phyloP scores from a whole-genome alignment of 1,140 invertebrate genomes.

The Saccostrea cuccullata region DNA sequence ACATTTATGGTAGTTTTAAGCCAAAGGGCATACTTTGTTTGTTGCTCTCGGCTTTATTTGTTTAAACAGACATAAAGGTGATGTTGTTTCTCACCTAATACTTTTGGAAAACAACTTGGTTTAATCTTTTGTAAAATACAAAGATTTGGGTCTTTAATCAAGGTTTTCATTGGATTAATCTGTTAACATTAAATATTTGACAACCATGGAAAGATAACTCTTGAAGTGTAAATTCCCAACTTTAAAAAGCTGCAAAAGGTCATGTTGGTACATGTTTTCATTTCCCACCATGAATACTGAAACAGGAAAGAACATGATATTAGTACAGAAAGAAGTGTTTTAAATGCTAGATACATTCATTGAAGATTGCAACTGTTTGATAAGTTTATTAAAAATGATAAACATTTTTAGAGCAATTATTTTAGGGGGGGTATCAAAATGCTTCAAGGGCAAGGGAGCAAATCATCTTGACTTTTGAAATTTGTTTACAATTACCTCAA shows the following conservation, averaged over 20 bases:
- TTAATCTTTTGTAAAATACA: not conserved
- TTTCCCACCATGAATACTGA: not conserved
- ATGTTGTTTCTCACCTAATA: not conserved
- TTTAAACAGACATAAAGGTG: not conserved
- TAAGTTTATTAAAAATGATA: not conserved
- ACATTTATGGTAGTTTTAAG: not conserved
- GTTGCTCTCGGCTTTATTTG: no score
- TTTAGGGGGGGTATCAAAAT: no score
- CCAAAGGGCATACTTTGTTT: no score
- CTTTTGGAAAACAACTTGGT: not conserved
- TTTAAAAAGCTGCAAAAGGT: not conserved
- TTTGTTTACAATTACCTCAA: no score
- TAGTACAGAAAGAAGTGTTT: not conserved
- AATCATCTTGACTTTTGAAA: no score
- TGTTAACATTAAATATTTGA: constrained; percentile 3
- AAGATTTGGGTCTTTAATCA: not conserved
- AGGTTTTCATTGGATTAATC: not conserved
- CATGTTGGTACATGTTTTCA: constrained; percentile 19
- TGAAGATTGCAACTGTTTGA: not conserved
- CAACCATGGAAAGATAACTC: constrained; percentile 6
- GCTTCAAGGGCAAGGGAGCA: no score
- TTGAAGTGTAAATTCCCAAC: not conserved
- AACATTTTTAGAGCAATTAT: no score
- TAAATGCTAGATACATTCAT: not conserved
- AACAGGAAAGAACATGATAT: not conserved